Base-by-base conservation (phyloP, 2,888 invertebrate species). In the Drosophila emarginata region DNA sequence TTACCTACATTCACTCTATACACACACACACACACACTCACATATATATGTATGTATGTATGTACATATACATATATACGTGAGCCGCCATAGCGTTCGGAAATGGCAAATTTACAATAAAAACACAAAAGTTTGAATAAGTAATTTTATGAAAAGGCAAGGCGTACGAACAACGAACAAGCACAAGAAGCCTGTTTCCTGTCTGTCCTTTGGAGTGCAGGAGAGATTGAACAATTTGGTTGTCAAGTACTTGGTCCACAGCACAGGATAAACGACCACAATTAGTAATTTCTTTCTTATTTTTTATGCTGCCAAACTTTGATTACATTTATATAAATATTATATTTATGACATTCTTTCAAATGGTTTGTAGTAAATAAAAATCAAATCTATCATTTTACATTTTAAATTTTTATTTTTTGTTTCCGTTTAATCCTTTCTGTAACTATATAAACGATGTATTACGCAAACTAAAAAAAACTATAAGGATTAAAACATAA, bases 41-140 rank as follows among this genome's bases (percentile, higher is more conserved):
- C 9, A 18, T 9, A n/a, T 51, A 58, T 61, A 15, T 28, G n/a
- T n/a, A n/a, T n/a, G n/a, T n/a, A n/a, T n/a, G n/a, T n/a, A n/a
- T n/a, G n/a, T n/a, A n/a, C n/a, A 14, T 5, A n/a, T 56, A 64
- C 64, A 67, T 78, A 71, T 72, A 32, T 61, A 62, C 68, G 74
- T 68, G 67, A 26, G 60, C 58, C 62, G 65, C 54, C 69, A 67
- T 72, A 73, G 75, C 76, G 77, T 76, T 80, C 74, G 72, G 80
- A 80, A 72, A 72, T 80, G 70, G 63, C 80, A 84, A 81, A 75
- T 84, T 74, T 77, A 73, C 73, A 80, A 77, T 82, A 82, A 79
- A 80, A 78, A 65, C 71, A 74, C 77, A 80, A 81, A 79, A 74
- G 74, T 77, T 81, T 78, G 77, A 81, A 84, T 78, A 81, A 70